phyloP scores from a whole-genome alignment of 2,888 invertebrate species.

The Arctia plantaginis region DNA sequence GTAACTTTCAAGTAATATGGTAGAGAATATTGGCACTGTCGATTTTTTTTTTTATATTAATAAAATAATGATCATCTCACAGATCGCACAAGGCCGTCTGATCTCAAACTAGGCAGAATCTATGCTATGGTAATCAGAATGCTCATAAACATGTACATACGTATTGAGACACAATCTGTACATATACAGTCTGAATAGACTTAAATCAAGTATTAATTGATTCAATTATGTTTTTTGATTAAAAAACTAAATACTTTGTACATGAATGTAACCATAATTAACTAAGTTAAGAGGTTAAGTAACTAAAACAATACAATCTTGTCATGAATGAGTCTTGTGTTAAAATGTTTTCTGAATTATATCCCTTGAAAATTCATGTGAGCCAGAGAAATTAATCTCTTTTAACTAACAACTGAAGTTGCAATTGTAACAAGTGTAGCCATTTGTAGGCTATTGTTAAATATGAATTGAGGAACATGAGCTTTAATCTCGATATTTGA shows the following conservation, averaged over 20 bases:
- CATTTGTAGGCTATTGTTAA: slow-evolving; percentile 8
- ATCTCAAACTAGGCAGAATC: too few relatives aligned
- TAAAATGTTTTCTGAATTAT: slow-evolving; percentile 1
- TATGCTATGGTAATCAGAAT: too few relatives aligned
- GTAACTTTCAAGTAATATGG: not conserved
- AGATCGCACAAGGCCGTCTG: too few relatives aligned
- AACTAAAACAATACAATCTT: not conserved
- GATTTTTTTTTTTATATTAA: too few relatives aligned
- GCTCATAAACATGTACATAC: too few relatives aligned
- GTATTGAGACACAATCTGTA: too few relatives aligned
- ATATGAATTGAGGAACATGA: not conserved
- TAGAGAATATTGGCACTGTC: too few relatives aligned
- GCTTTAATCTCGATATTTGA: slow-evolving; percentile 4
- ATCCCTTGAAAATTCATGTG: not conserved
- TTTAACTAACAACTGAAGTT: slow-evolving; percentile 15
- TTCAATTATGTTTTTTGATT: not conserved
- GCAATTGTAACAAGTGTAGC: slow-evolving; percentile 9
- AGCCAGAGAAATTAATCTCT: slow-evolving; percentile 11
- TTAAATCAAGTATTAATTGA: not conserved
- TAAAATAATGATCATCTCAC: too few relatives aligned
- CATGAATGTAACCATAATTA: not conserved
- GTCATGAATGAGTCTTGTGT: not conserved
- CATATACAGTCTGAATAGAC: not conserved
- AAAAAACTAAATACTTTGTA: not conserved
- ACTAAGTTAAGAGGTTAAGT: not conserved